Conservation (phyloP, 2,888 invertebrate genomes). For the Cheilosia soror region DNA sequence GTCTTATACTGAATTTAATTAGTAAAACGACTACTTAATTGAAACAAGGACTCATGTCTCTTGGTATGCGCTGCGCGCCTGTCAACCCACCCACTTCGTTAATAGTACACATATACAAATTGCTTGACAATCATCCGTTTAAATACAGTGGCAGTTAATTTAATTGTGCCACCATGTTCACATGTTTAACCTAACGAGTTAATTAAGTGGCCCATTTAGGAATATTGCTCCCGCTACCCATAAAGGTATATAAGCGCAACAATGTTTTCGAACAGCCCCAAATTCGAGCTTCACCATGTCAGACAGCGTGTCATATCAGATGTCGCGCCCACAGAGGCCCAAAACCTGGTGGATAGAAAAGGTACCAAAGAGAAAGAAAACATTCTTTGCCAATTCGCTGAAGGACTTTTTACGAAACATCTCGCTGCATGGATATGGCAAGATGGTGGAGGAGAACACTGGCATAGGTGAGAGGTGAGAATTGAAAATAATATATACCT, state of each 20-base stretch:
- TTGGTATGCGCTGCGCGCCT: not conserved
- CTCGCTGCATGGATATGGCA: slow-evolving; percentile 82
- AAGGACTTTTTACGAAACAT: slow-evolving; percentile 81
- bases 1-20: slow-evolving; percentile 58
- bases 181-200: slow-evolving; percentile 70
- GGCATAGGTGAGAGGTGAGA: slow-evolving; percentile 80
- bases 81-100: not conserved
- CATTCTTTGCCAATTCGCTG: slow-evolving; percentile 68
- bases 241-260: slow-evolving; percentile 27
- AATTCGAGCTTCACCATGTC: slow-evolving; percentile 7
- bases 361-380: slow-evolving; percentile 21
- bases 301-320: slow-evolving; percentile 34
- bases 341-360: slow-evolving; percentile 65
- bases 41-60: slow-evolving; percentile 63
- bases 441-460: slow-evolving; percentile 80
- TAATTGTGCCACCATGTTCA: slow-evolving; percentile 67
- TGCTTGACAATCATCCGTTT: slow-evolving; percentile 70
- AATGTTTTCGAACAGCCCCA: slow-evolving; percentile 5
- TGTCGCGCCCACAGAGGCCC: slow-evolving; percentile 31
- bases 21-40: slow-evolving; percentile 69
- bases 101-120: slow-evolving; percentile 30
- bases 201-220: slow-evolving; percentile 64
- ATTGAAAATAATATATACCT: not conserved
- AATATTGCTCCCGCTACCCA: slow-evolving; percentile 54
- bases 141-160: slow-evolving; percentile 67